Base-by-base conservation (phyloP, 2,113 vertebrate genomes). In the Tylochromis polylepis region DNA sequence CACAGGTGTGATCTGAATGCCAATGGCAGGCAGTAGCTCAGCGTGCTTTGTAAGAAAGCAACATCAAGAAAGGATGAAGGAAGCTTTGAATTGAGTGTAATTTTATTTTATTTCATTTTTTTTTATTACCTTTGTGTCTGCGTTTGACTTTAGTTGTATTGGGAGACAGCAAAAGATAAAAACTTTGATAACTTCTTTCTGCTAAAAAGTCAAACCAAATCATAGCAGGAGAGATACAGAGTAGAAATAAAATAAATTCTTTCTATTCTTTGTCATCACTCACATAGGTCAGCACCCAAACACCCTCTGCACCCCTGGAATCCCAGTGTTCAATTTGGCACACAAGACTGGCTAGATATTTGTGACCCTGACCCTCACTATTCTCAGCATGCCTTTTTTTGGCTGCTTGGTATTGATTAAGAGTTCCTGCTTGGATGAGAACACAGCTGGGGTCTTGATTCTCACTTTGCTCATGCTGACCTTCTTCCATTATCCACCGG, bases 361-460 rank as follows among this genome's bases (percentile, higher is more conserved):
- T 72, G 67, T 92, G 89, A 93, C 91, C 93, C 87, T 81, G 87
- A 88, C 91, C 82, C 81, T 56, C 75, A 3, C 79, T 49, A 57
- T 80, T 83, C 79, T 58, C 72, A 15, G 58, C 62, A 53, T 78
- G 67, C 55, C 60, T 77, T 57, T 89, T 38, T 88, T 86, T 85
- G 85, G 89, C 67, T 72, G 72, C 77, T 83, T 83, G 77, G 3
- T 84, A 91, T 93, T 93, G 94, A 95, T 94, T 91, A 92, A 58
- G 62, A 87, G 82, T 83, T 81, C 82, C 77, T 46, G 79, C 81
- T 77, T 90, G 90, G 83, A 81, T 60, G 81, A 72, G 86, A 88
- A 85, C 81, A 86, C 91, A 95, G 92, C 91, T 93, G 91, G 88
- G 85, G 55, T 87, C 92, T 72, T 9, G 70, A 88, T 88, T 86